A percentile compares a stretch with the other conserved stretches of the same genome.
These are phyloP conservation scores for Sericinus montela DNA, from an alignment of 2,888 invertebrate species.

Conservation along the genomic window DNA sequence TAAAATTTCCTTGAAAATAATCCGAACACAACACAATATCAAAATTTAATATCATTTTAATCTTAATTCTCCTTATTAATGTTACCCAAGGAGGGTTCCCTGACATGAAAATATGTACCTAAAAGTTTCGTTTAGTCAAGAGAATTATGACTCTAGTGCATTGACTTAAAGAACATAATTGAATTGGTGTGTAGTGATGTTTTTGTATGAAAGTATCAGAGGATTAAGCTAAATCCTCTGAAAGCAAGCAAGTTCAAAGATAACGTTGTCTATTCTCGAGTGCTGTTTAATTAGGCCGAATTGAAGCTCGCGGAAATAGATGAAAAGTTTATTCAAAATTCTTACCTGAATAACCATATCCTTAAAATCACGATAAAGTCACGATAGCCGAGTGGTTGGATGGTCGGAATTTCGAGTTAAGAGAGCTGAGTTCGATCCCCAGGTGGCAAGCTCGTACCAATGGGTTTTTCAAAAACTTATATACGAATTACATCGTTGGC, in stretches of 20 bases:
- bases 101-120: conserved; percentile 43
- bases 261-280: conserved; percentile 59
- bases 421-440: no score
- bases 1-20: conserved; percentile 71
- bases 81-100: conserved; percentile 62
- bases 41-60: conserved; percentile 80
- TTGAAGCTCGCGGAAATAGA: conserved; percentile 36
- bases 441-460: no score
- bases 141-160: conserved; percentile 26
- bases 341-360: not conserved
- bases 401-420: no score
- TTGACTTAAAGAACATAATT: conserved; percentile 22
- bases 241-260: conserved; percentile 74
- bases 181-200: conserved; percentile 1
- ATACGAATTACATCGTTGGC: no score
- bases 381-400: no score
- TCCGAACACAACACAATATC: conserved; percentile 77
- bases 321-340: conserved; percentile 19
- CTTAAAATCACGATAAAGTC: no score
- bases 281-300: conserved; percentile 65
- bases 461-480: no score
- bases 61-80: conserved; percentile 78
- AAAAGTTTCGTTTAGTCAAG: not conserved
- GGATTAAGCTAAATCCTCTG: conserved; percentile 40
- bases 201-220: conserved; percentile 35